phyloP scores from a whole-genome alignment of 2,888 invertebrate species.

The Danaus chrysippus region DNA sequence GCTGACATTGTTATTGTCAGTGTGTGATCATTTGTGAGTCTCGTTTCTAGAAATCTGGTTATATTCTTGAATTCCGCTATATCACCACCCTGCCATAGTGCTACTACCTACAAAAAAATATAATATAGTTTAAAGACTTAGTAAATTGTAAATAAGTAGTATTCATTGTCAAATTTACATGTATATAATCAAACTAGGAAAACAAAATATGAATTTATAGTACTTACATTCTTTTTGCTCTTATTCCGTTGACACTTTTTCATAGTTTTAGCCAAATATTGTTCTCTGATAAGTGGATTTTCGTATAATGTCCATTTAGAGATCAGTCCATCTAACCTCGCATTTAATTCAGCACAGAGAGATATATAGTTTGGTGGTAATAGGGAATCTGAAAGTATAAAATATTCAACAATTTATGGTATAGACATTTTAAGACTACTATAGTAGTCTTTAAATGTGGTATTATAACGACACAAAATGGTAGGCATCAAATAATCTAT shows the following conservation, averaged over 20 bases:
- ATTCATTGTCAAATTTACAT: background rate
- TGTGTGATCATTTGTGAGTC: constrained; percentile 48
- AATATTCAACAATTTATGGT: background rate
- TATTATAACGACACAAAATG: too few species aligned
- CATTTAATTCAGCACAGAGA: constrained; percentile 64
- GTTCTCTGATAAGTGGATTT: constrained; percentile 63
- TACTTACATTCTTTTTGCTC: constrained; percentile 60
- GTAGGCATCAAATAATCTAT: too few species aligned
- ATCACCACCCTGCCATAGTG: constrained; percentile 66
- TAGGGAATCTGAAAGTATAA: constrained; percentile 54
- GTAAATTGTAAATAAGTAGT: background rate
- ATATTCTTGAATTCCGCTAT: constrained; percentile 58
- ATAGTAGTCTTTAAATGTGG: too few species aligned
- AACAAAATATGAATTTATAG: too few species aligned
- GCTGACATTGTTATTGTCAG: constrained; percentile 58
- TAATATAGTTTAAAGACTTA: background rate
- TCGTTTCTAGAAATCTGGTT: constrained; percentile 49
- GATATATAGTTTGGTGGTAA: constrained; percentile 66
- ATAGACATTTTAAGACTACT: too few species aligned
- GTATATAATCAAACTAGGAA: background rate
- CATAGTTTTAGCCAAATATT: constrained; percentile 55
- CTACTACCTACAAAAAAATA: constrained; percentile 53
- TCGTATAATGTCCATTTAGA: constrained; percentile 70
- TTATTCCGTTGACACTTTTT: constrained; percentile 58
- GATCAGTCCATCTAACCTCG: constrained; percentile 61